These are phyloP conservation scores for Stichodactyla helianthus DNA, from an alignment of 64 coral and sea anemone genomes.

Conservation along the genomic window DNA sequence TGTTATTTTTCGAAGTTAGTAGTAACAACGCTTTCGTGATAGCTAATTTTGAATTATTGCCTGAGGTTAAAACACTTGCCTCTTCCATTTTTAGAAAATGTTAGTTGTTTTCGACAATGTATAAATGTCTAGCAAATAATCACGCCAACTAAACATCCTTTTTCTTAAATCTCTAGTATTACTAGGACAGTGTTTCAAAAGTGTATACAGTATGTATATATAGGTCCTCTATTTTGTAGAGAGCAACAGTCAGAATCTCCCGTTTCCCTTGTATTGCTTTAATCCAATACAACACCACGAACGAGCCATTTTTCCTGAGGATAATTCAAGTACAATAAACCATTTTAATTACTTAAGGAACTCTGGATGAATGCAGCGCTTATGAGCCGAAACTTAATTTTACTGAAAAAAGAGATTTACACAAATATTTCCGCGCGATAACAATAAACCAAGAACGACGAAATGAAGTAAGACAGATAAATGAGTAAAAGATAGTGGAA, in stretches of 20 bases:
- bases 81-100: not conserved
- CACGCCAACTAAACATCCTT: not conserved
- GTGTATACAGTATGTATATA: not conserved
- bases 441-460: not conserved
- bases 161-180: not conserved
- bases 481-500: not conserved
- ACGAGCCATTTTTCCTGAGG: not conserved
- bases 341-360: slow-evolving; percentile 4
- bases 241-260: not conserved
- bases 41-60: not conserved
- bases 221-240: not conserved
- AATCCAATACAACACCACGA: not conserved
- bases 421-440: not conserved
- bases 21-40: not conserved
- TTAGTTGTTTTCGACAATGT: not conserved
- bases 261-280: not conserved
- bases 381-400: slow-evolving; percentile 9
- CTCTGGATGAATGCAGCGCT: not conserved
- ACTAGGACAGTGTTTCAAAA: not conserved
- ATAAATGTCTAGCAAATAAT: not conserved
- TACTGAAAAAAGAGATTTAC: not conserved
- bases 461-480: not conserved
- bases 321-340: not conserved
- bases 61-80: not conserved
- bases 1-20: not conserved